Evolutionary conservation across 2,888 invertebrate species (phyloP).

Genomic region (Nematopogon swammerdamellus): DNA sequence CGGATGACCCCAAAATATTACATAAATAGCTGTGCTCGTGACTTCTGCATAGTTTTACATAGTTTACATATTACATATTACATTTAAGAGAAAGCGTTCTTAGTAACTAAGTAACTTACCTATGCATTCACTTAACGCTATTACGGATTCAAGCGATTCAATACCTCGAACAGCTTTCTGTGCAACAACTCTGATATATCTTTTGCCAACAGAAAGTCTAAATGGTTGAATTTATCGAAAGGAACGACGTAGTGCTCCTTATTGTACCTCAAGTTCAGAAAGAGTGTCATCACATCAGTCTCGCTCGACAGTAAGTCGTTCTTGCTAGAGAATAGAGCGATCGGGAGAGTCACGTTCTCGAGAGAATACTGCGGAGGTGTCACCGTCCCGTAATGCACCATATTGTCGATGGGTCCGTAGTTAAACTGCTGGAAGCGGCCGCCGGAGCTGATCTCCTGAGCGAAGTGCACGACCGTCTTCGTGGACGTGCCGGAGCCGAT

Average conservation of each 20-base stretch:
- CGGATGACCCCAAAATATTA: no score
- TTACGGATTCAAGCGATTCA: conserved; percentile 10
- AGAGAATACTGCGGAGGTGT: conserved; percentile 63
- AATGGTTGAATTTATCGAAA: conserved; percentile 63
- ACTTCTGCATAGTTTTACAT: no score
- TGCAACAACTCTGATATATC: conserved; percentile 60
- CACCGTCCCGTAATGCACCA: conserved; percentile 48
- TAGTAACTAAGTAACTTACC: no score
- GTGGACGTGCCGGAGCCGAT: conserved; percentile 74
- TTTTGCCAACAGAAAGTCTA: conserved; percentile 68
- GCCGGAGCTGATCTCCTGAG: conserved; percentile 49
- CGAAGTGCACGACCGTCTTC: conserved; percentile 68
- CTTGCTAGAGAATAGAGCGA: conserved; percentile 62
- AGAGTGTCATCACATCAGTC: conserved; percentile 55
- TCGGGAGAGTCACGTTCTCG: conserved; percentile 53
- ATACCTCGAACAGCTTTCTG: conserved; percentile 33
- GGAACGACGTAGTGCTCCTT: conserved; percentile 56
- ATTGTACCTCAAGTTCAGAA: conserved; percentile 34
- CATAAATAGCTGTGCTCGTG: no score
- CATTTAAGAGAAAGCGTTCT: no score
- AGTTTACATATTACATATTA: no score
- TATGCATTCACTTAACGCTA: no score
- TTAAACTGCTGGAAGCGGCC: conserved; percentile 66
- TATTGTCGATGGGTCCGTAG: conserved; percentile 59
- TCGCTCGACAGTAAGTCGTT: conserved; percentile 71